phyloP scores from a whole-genome alignment of 2,113 vertebrate genomes.

The Aythya baeri region DNA sequence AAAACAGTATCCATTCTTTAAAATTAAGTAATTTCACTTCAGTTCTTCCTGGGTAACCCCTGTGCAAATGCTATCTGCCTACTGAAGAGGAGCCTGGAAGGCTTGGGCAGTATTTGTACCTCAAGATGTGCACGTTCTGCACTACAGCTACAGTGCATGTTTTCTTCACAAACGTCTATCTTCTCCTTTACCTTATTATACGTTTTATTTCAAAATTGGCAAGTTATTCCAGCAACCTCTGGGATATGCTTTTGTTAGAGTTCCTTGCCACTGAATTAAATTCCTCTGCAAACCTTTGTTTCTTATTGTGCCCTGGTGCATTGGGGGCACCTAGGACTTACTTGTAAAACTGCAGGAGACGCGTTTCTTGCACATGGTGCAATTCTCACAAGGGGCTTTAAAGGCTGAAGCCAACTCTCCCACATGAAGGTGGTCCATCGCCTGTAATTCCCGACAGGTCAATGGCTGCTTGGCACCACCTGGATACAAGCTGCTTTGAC shows the following conservation, averaged over 20 bases:
- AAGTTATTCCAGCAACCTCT: not conserved
- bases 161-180: not conserved
- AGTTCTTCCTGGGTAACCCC: not conserved
- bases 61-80: not conserved
- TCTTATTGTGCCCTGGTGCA: constrained; percentile 55
- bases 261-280: constrained; percentile 19
- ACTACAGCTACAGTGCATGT: not conserved
- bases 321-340: constrained; percentile 31
- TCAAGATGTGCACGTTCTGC: rapidly evolving
- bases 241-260: not conserved
- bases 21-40: not conserved
- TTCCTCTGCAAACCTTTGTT: constrained; percentile 38
- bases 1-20: not conserved
- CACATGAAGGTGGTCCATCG: constrained; percentile 63
- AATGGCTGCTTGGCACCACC: constrained; percentile 54
- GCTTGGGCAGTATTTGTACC: not conserved
- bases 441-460: constrained; percentile 48
- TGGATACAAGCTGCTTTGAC: constrained; percentile 24
- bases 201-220: not conserved
- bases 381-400: constrained; percentile 70
- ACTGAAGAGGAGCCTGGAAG: not conserved
- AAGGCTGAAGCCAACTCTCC: constrained; percentile 64
- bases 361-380: constrained; percentile 57
- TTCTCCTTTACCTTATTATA: not conserved
- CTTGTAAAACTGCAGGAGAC: constrained; percentile 72